Base-by-base conservation (phyloP, 1,140 invertebrate species). In the Hyles vespertilio region DNA sequence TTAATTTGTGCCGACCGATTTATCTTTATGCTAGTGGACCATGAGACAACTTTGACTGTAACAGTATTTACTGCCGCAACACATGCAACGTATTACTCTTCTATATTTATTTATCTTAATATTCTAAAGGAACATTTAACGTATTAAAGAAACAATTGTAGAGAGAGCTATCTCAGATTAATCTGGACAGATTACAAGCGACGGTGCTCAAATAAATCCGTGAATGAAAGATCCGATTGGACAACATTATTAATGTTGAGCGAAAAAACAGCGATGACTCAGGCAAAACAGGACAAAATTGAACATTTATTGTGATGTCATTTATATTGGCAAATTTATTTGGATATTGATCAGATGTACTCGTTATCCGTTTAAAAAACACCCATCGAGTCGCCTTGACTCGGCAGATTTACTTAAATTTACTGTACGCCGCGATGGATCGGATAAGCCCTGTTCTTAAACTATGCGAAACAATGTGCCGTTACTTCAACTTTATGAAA, bases 1-100 rank as follows among this genome's bases (percentile, higher is more conserved):
- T 80, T 77, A 76, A 75, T 77, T 79, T 77, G 68, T 59, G 62
- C 68, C 66, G 66, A 70, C 61, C 63, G 63, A 62, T 70, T 69
- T 63, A 66, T 70, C 57, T 70, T 70, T 69, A 61, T 59, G 64
- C 59, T 72, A 74, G 65, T 60, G 58, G 61, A 56, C 55, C 54
- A 62, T 51, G 56, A 57, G 66, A 72, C 65, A 63, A 51, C 51
- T 77, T 64, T 73, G 68, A 67, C 65, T 51, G 58, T 48, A 67
- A 32, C 50, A 34, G 58, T 71, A 71, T 76, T 72, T 69, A 71
- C 63, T 66, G 56, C 67, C 59, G 65, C 59, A 49, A 61, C 51
- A 60, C 66, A 67, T 63, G 64, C 61, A 45, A 53, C 12, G 6
- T 51, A 52, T 61, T 40, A 40, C 9, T 51, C n/a, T 53, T 47